Evolutionary conservation across 2,113 vertebrate genomes (phyloP), one percentile per base, ranked within the genome.

Genomic region (Silurus meridionalis): DNA sequence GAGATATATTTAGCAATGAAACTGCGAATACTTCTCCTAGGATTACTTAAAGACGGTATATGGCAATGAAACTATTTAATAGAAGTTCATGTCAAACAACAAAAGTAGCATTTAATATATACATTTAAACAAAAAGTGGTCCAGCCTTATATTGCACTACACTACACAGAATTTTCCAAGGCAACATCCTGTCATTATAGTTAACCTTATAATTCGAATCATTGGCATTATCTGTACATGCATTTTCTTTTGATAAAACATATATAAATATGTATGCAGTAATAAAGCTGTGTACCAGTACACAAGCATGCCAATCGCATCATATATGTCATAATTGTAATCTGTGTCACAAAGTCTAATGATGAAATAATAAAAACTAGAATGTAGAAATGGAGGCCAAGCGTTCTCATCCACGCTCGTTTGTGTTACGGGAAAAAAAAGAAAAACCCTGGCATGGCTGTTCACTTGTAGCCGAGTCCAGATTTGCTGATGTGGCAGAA

Each of bases 401-500:
- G n/a, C 21, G 0, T 84, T 9, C 75, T 87, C 4, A 50, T 23
- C 46, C 71, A 50, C 1, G 17, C 25, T 14, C 25, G 11, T 79
- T 13, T 78, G 77, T 7, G 10, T 2, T 60, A 8, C 11, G 15
- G 28, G 78, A 48, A 48, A 21, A 61, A 37, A 37, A 37, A 37
- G 37, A 37, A 37, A 37, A 37, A 37, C 37, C 37, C 0, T 11
- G 15, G 13, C 8, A 48, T 11, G 17, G 17, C 15, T 5, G 17
- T 90, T 87, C 93, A 88, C 86, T 95, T 96, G 93, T 95, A 95
- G 46, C 94, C 93, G 55, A 95, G 92, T 87, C 95, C 94, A 28
- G 92, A 89, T 66, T 91, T 89, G 28, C 91, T 94, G 85, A 95
- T 95, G 90, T 96, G 95, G 90, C 95, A 96, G 90, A 94, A 95